Conservation (phyloP, 2,113 vertebrate species). For the Peucedramus taeniatus region DNA sequence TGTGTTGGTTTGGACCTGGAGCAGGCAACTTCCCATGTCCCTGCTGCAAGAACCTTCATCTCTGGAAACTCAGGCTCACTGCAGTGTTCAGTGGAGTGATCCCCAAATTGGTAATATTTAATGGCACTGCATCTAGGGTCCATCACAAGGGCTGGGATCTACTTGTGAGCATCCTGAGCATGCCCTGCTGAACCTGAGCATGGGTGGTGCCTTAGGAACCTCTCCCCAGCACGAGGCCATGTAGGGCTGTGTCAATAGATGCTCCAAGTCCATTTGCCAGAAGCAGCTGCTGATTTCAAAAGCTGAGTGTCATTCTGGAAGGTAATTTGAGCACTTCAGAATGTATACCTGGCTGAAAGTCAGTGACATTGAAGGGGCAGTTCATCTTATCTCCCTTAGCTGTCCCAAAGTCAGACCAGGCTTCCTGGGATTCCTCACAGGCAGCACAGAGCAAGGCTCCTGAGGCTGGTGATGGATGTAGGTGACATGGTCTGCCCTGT, state of each 20-base stretch:
- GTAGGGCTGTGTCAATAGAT: rapidly evolving
- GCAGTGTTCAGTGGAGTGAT: neutral
- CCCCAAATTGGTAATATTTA: rapidly evolving
- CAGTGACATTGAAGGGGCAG: neutral
- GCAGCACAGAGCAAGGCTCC: neutral
- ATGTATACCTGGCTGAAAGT: neutral
- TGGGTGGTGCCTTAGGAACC: neutral
- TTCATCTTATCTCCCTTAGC: neutral
- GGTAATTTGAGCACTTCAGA: neutral
- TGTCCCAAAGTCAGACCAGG: neutral
- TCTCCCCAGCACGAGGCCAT: neutral
- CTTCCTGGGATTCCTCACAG: neutral
- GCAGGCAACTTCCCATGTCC: rapidly evolving
- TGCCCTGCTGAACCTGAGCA: neutral
- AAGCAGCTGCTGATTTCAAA: neutral
- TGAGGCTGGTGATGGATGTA: neutral
- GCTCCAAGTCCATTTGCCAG: neutral
- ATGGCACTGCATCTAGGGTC: neutral
- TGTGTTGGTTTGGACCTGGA: neutral
- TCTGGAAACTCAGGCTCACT: neutral
- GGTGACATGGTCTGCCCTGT: neutral
- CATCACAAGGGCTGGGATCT: neutral
- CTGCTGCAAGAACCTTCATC: neutral
- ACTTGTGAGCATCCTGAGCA: neutral
- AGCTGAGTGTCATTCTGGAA: neutral